Evolutionary conservation across 2,888 invertebrate species (phyloP).

Genomic region (Horisme vitalbata): DNA sequence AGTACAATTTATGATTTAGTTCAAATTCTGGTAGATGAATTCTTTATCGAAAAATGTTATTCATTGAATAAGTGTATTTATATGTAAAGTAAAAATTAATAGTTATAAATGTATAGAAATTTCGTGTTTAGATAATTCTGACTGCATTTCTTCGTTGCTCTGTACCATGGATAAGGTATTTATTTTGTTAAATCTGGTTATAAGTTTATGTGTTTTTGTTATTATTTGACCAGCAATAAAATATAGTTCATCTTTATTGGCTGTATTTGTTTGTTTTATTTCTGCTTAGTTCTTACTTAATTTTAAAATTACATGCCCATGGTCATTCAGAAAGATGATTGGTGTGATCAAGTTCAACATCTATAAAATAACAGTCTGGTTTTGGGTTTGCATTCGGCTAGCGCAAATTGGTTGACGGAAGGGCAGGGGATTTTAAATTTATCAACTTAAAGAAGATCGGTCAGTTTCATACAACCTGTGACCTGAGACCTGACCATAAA

Average conservation of each 20-base stretch:
- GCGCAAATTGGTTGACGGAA: too few relatives aligned
- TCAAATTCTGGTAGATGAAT: conserved; percentile 60
- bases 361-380: too few relatives aligned
- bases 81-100: conserved; percentile 60
- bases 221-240: conserved; percentile 76
- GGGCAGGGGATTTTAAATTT: too few relatives aligned
- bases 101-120: conserved; percentile 52
- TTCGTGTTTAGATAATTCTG: conserved; percentile 49
- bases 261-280: conserved; percentile 52
- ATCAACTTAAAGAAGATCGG: too few relatives aligned
- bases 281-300: too few relatives aligned
- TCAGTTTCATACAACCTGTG: too few relatives aligned
- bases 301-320: too few relatives aligned
- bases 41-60: conserved; percentile 43
- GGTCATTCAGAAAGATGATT: too few relatives aligned
- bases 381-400: too few relatives aligned
- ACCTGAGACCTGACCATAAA: too few relatives aligned
- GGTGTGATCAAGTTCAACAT: too few relatives aligned
- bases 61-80: conserved; percentile 57
- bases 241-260: conserved; percentile 68
- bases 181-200: conserved; percentile 79
- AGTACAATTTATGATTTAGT: conserved; percentile 74
- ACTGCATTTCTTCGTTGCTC: conserved; percentile 61
- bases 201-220: conserved; percentile 80
- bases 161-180: conserved; percentile 77